Evolutionary conservation across 2,113 vertebrate species (phyloP).

Genomic region (Macaca fascicularis): DNA sequence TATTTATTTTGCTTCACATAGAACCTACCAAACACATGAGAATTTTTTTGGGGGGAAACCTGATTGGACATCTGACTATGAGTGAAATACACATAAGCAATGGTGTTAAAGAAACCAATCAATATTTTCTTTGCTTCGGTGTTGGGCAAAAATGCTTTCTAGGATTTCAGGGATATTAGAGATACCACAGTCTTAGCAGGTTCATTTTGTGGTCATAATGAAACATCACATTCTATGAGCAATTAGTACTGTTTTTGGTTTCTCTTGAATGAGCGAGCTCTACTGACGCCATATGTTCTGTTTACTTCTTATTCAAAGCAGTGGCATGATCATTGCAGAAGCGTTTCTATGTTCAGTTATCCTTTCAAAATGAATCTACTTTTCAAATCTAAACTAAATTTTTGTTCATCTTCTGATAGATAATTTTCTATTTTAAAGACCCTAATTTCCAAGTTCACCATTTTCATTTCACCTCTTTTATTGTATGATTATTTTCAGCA

Average conservation of each 20-base stretch:
- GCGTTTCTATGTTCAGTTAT: not conserved
- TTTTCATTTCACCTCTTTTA: not conserved
- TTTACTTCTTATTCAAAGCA: slow-evolving; percentile 36
- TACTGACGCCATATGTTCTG: not conserved
- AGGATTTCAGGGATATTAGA: not conserved
- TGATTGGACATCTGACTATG: not conserved
- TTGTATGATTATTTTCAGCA: not conserved
- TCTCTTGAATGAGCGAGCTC: not conserved
- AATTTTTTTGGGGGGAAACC: not conserved
- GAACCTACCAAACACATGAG: not conserved
- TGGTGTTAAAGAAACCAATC: not conserved
- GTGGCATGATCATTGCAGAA: not conserved
- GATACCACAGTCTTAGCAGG: not conserved
- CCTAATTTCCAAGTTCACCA: not conserved
- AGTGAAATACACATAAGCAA: not conserved
- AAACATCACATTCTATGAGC: not conserved
- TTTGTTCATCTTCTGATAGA: not conserved
- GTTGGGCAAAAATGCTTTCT: not conserved
- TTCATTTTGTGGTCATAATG: not conserved
- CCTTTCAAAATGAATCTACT: not conserved
- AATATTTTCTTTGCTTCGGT: not conserved
- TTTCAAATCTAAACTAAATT: slow-evolving; percentile 20
- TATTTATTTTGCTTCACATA: not conserved
- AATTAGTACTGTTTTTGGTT: not conserved
- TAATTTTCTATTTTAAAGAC: not conserved